Percentiles rank a stretch among this genome's conserved stretches.
These are phyloP conservation scores for Cryptus armator DNA, from an alignment of 2,888 invertebrate species.

Conservation along the genomic window DNA sequence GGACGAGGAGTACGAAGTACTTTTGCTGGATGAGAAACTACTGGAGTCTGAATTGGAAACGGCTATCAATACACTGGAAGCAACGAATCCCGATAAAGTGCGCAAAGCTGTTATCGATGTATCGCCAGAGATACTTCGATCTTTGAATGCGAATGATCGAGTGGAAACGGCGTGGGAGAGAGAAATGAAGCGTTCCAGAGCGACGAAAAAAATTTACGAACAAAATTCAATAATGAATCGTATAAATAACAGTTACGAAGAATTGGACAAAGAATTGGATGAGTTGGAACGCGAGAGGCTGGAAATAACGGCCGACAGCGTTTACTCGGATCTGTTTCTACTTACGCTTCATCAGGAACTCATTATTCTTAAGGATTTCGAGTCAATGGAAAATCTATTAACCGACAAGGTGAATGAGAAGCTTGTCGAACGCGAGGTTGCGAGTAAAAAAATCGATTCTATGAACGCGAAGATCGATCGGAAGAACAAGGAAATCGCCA, in stretches of 20 bases:
- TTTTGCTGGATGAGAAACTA: conserved; percentile 75
- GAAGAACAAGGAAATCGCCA: conserved; percentile 84
- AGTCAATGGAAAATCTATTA: conserved; percentile 89
- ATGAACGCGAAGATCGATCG: conserved; percentile 84
- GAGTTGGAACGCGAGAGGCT: conserved; percentile 87
- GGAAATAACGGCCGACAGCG: conserved; percentile 87
- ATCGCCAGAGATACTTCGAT: conserved; percentile 75
- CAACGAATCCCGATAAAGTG: conserved; percentile 57
- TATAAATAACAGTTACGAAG: conserved; percentile 87
- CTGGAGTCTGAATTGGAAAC: conserved; percentile 66
- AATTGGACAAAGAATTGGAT: conserved; percentile 89
- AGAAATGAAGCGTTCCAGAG: conserved; percentile 87
- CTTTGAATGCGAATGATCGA: conserved; percentile 81
- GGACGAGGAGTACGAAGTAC: conserved; percentile 80
- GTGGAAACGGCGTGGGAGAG: conserved; percentile 86
- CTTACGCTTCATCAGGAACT: conserved; percentile 91
- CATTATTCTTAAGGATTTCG: conserved; percentile 90
- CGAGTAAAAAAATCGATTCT: conserved; percentile 73
- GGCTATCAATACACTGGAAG: conserved; percentile 70
- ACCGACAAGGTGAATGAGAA: conserved; percentile 87
- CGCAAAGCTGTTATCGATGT: conserved; percentile 55
- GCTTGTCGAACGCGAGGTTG: conserved; percentile 84
- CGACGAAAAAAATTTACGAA: conserved; percentile 87
- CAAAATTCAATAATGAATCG: conserved; percentile 89
- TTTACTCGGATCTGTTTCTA: conserved; percentile 88